phyloP scores from a whole-genome alignment of 2,888 invertebrate genomes.

The Acleris holmiana region DNA sequence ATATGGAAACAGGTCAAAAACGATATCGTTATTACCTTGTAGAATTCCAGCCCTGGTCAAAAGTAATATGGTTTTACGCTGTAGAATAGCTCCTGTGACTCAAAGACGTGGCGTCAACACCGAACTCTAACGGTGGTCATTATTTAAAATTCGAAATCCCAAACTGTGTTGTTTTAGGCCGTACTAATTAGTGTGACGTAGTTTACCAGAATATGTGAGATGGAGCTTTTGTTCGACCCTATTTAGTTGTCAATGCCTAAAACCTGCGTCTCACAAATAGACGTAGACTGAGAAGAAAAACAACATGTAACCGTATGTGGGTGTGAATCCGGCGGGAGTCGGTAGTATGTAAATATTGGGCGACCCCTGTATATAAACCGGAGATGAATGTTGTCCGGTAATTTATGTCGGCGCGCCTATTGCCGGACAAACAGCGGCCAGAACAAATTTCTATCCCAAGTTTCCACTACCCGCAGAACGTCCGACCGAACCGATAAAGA shows the following conservation, averaged over 20 bases:
- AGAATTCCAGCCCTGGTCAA: too few species aligned
- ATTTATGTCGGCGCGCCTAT: slow-evolving; percentile 73
- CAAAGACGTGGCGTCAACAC: too few species aligned
- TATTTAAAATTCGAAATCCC: too few species aligned
- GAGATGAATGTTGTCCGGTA: slow-evolving; percentile 69
- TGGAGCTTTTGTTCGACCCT: background rate
- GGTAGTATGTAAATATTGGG: slow-evolving; percentile 65
- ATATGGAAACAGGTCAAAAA: too few species aligned
- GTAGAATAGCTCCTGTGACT: too few species aligned
- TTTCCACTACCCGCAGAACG: slow-evolving; percentile 60
- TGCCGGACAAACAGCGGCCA: slow-evolving; percentile 67
- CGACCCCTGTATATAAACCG: slow-evolving; percentile 60
- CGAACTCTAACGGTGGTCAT: too few species aligned
- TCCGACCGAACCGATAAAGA: slow-evolving; percentile 57
- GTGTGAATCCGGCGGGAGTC: slow-evolving; percentile 45
- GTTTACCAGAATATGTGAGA: too few species aligned
- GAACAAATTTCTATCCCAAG: slow-evolving; percentile 75
- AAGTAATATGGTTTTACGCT: too few species aligned
- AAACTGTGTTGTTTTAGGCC: too few species aligned
- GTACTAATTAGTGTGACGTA: too few species aligned
- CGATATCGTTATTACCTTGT: too few species aligned
- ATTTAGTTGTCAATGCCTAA: background rate
- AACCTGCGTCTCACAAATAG: slow-evolving; percentile 1
- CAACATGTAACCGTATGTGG: slow-evolving; percentile 14
- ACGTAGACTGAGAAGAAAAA: slow-evolving; percentile 12